A percentile compares a stretch with the other conserved stretches of the same genome.
Conservation (phyloP, 2,888 invertebrate genomes). For the Melieria omissa region DNA sequence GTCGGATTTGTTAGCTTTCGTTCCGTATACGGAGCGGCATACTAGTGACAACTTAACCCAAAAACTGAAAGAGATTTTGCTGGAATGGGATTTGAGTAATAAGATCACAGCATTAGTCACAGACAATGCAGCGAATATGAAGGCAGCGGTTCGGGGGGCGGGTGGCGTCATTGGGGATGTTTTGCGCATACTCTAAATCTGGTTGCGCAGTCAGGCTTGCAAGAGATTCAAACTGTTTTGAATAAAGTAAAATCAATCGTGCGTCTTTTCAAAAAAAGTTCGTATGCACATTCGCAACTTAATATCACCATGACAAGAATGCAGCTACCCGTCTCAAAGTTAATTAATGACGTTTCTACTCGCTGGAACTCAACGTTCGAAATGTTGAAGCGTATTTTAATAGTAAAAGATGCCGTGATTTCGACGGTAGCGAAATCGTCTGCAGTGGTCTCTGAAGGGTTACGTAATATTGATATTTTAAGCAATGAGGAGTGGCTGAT, state of each 20-base stretch:
- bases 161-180: slow-evolving; percentile 29
- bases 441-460: neutral
- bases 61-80: slow-evolving; percentile 3
- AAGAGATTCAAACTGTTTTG: too few species aligned
- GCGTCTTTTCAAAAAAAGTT: too few species aligned
- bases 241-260: too few species aligned
- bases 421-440: neutral
- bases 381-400: slow-evolving; percentile 14
- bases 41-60: too few species aligned
- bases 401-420: neutral
- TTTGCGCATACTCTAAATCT: slow-evolving; percentile 31
- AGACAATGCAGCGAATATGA: slow-evolving; percentile 33
- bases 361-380: slow-evolving; percentile 27
- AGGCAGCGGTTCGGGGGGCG: slow-evolving; percentile 4
- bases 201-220: slow-evolving; percentile 14
- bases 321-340: neutral
- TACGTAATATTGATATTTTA: neutral
- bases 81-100: slow-evolving; percentile 21
- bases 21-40: too few species aligned
- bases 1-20: too few species aligned
- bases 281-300: neutral
- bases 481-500: slow-evolving; percentile 12
- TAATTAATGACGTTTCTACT: slow-evolving; percentile 14
- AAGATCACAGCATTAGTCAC: slow-evolving; percentile 33
- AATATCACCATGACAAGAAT: neutral